These are phyloP conservation scores for Ancistrus triradiatus DNA, from an alignment of 2,113 vertebrate species.

Conservation along the genomic window DNA sequence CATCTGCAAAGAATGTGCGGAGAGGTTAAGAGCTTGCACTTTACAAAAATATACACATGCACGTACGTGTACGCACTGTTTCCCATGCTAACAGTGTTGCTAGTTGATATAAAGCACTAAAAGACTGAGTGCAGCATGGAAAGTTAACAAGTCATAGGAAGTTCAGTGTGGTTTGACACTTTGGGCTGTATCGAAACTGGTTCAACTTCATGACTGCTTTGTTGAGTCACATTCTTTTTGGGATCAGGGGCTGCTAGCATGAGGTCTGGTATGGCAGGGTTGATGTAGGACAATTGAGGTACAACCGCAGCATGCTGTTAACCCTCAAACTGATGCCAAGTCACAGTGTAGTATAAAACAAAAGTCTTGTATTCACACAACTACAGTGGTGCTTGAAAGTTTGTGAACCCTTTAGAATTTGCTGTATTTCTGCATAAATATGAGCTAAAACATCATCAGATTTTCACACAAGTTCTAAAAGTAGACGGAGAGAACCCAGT, in stretches of 20 bases:
- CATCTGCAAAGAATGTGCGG: slow-evolving; percentile 36
- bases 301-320: too few relatives aligned
- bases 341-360: too few relatives aligned
- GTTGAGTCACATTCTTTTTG: slow-evolving; percentile 7
- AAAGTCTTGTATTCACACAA: too few relatives aligned
- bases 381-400: too few relatives aligned
- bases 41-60: not conserved
- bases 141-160: not conserved
- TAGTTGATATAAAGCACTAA: not conserved
- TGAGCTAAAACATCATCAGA: too few relatives aligned
- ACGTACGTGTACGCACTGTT: not conserved
- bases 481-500: too few relatives aligned
- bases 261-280: not conserved
- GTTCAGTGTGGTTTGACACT: not conserved
- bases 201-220: not conserved
- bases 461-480: too few relatives aligned
- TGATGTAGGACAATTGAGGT: not conserved
- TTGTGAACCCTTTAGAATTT: too few relatives aligned
- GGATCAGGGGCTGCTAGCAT: slow-evolving; percentile 43
- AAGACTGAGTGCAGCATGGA: not conserved
- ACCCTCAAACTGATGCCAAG: too few relatives aligned
- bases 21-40: slow-evolving; percentile 15
- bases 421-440: too few relatives aligned
- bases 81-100: slow-evolving; percentile 13
- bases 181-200: not conserved